Percentiles rank a stretch among this genome's conserved stretches.
phyloP scores from a whole-genome alignment of 2,888 invertebrate genomes.

The Crioceris asparagi region DNA sequence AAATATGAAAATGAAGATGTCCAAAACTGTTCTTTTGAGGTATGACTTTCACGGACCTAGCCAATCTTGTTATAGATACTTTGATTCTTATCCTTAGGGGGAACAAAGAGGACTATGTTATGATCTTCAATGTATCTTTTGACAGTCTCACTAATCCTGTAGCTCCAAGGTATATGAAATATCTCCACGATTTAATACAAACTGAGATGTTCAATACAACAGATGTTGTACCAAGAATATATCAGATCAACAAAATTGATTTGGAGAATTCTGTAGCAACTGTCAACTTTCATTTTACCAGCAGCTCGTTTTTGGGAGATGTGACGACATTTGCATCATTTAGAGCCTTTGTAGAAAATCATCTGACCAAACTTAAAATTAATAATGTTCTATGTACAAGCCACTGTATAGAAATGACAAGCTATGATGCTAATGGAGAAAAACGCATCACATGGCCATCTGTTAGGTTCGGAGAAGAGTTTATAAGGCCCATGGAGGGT shows the following conservation, averaged over 20 bases:
- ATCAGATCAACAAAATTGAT: conserved; percentile 20
- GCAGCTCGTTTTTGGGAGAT: no score
- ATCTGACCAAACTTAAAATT: conserved; percentile 1
- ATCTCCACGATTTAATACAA: conserved; percentile 8
- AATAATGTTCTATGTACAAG: conserved; percentile 4
- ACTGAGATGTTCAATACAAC: conserved; percentile 5
- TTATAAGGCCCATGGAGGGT: conserved; percentile 14
- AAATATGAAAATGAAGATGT: conserved; percentile 14
- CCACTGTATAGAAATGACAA: neutral
- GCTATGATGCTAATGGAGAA: conserved; percentile 6
- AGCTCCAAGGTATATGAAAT: conserved; percentile 13
- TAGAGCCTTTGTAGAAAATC: conserved; percentile 1
- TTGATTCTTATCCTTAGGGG: conserved; percentile 10
- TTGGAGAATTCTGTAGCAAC: conserved; percentile 13
- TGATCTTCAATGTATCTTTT: no score
- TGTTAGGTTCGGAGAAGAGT: conserved; percentile 7
- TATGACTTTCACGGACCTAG: conserved; percentile 5
- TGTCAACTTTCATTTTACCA: conserved; percentile 23
- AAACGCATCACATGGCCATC: conserved; percentile 18
- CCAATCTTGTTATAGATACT: no score
- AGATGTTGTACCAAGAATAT: conserved; percentile 19
- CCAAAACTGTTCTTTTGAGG: conserved; percentile 15
- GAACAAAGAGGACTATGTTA: conserved; percentile 21
- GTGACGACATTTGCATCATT: no score
- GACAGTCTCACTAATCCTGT: no score